These are phyloP conservation scores for Cataglyphis hispanica DNA, from an alignment of 1,140 invertebrate species.

Conservation along the genomic window DNA sequence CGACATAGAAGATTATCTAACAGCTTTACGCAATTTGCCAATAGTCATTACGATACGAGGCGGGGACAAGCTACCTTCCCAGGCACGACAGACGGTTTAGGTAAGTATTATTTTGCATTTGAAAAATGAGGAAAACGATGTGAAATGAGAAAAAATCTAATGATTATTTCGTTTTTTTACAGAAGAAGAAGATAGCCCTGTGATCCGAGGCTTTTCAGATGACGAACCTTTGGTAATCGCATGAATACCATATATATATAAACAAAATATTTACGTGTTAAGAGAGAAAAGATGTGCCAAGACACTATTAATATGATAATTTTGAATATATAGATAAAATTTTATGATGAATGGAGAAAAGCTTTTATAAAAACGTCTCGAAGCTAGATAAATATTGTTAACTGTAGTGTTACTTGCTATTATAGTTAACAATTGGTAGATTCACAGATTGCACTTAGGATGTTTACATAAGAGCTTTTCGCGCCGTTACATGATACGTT, in stretches of 20 bases:
- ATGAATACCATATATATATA: constrained; percentile 84
- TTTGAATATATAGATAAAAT: constrained; percentile 65
- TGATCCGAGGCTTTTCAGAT: constrained; percentile 96
- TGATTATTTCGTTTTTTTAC: constrained; percentile 73
- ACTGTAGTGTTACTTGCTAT: background rate
- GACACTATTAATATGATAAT: constrained; percentile 73
- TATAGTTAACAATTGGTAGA: constrained; percentile 15
- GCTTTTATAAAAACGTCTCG: constrained; percentile 67
- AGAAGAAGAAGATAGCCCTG: constrained; percentile 95
- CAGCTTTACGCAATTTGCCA: constrained; percentile 93
- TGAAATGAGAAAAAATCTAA: background rate
- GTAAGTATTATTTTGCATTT: constrained; percentile 80
- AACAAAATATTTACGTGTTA: constrained; percentile 64
- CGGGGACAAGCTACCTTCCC: constrained; percentile 94
- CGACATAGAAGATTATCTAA: constrained; percentile 92
- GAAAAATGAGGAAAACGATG: background rate
- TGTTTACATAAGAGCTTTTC: constrained; percentile 63
- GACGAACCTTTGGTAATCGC: constrained; percentile 97
- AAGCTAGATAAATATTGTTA: constrained; percentile 55
- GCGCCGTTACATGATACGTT: constrained; percentile 30
- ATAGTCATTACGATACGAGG: constrained; percentile 94
- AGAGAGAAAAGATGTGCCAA: constrained; percentile 67
- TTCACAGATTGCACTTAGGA: constrained; percentile 36
- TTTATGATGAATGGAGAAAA: constrained; percentile 63
- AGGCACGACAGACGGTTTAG: constrained; percentile 89